Evolutionary conservation across 2,888 invertebrate species (phyloP).

Genomic region (Choreutis nemorana): DNA sequence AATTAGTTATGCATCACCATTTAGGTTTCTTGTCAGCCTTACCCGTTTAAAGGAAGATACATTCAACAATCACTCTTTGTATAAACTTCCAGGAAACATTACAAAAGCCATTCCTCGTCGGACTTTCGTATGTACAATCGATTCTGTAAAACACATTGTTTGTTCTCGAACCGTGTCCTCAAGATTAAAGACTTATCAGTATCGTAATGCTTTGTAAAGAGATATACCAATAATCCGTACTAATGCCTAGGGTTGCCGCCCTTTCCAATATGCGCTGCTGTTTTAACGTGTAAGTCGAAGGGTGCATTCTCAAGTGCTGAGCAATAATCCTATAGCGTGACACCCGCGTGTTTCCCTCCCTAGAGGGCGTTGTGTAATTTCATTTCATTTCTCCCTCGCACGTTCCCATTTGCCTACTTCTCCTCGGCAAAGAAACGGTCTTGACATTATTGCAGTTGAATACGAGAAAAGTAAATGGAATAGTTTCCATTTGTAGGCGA

Average conservation of each 20-base stretch:
- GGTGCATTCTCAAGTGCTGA: slow-evolving; percentile 53
- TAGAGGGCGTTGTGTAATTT: slow-evolving; percentile 40
- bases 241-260: slow-evolving; percentile 46
- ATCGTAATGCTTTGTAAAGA: slow-evolving; percentile 45
- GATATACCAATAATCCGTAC: slow-evolving; percentile 51
- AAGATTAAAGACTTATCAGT: slow-evolving; percentile 50
- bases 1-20: no score
- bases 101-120: no score
- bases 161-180: slow-evolving; percentile 27
- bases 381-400: slow-evolving; percentile 28
- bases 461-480: no score
- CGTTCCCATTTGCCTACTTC: slow-evolving; percentile 34
- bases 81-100: no score
- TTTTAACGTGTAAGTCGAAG: slow-evolving; percentile 23
- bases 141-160: slow-evolving; percentile 1
- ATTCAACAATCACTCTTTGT: no score
- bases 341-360: slow-evolving; percentile 36
- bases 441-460: slow-evolving; percentile 42
- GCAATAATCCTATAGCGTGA: slow-evolving; percentile 50
- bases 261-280: slow-evolving; percentile 38
- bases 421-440: slow-evolving; percentile 44
- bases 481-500: no score
- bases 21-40: no score
- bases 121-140: neutral
- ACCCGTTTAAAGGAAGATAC: no score